A percentile compares a stretch with the other conserved stretches of the same genome.
Evolutionary conservation across 2,888 invertebrate genomes (phyloP).

Genomic region (Furcula furcula): DNA sequence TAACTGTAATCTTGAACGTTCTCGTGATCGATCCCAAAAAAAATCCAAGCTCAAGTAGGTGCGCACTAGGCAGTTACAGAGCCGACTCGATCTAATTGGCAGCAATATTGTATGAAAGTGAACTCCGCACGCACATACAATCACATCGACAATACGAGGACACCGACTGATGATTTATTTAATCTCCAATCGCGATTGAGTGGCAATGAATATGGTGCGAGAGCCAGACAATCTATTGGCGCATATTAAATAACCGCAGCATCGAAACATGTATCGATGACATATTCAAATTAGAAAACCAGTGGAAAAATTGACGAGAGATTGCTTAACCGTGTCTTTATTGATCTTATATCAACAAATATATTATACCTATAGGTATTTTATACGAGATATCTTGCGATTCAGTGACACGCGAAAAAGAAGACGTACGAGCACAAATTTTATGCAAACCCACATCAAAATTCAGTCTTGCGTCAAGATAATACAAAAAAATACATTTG

Average conservation of each 20-base stretch:
- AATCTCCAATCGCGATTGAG: constrained; percentile 52
- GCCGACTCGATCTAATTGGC: constrained; percentile 42
- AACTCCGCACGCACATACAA: constrained; percentile 33
- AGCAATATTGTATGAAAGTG: constrained; percentile 44
- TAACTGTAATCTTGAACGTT: too few relatives aligned
- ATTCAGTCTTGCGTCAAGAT: constrained; percentile 38
- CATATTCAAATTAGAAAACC: constrained; percentile 42
- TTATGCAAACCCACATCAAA: constrained; percentile 67
- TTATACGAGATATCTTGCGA: too few relatives aligned
- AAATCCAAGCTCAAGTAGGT: constrained; percentile 23
- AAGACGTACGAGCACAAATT: constrained; percentile 38
- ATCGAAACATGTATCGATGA: constrained; percentile 34
- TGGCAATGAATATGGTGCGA: constrained; percentile 50
- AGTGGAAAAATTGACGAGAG: constrained; percentile 25
- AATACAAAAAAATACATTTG: constrained; percentile 45
- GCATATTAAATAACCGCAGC: constrained; percentile 57
- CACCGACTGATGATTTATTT: constrained; percentile 56
- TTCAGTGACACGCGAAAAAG: constrained; percentile 51
- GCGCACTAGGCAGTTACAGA: constrained; percentile 30
- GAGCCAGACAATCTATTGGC: constrained; percentile 43
- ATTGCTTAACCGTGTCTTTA: constrained; percentile 42
- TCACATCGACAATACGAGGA: constrained; percentile 34
- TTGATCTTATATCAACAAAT: too few relatives aligned
- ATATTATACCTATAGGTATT: too few relatives aligned
- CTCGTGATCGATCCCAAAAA: constrained; percentile 21